Conservation (phyloP, 2,113 vertebrate species). For the Bubo scandiacus region DNA sequence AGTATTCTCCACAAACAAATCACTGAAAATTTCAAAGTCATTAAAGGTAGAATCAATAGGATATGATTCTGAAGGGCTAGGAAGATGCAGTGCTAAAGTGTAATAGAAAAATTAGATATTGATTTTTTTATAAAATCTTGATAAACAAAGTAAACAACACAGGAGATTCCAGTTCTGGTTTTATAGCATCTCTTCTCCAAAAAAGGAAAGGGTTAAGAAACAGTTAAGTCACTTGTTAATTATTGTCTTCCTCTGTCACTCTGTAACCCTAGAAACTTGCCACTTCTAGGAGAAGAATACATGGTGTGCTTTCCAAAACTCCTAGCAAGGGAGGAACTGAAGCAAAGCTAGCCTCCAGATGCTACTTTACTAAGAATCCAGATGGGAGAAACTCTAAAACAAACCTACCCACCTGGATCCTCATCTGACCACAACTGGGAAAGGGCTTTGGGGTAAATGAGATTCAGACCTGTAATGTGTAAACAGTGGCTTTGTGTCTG, state of each 20-base stretch:
- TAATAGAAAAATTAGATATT: conserved; percentile 70
- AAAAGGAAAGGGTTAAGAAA: conserved; percentile 60
- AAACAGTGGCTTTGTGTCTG: background rate
- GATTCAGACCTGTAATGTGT: background rate
- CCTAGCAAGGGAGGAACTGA: conserved; percentile 5
- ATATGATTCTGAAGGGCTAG: conserved; percentile 64
- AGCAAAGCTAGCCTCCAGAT: conserved; percentile 43
- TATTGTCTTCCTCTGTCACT: conserved; percentile 59
- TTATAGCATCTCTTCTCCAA: conserved; percentile 44
- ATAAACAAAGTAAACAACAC: conserved; percentile 61
- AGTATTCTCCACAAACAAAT: conserved; percentile 69
- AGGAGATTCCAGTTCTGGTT: conserved; percentile 51
- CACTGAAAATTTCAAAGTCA: conserved; percentile 70
- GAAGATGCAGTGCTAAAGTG: conserved; percentile 63
- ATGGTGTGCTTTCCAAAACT: conserved; percentile 29
- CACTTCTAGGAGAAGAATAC: conserved; percentile 49
- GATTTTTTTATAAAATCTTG: conserved; percentile 56
- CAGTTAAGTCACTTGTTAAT: conserved; percentile 64
- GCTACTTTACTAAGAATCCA: conserved; percentile 35
- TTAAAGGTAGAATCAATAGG: conserved; percentile 72
- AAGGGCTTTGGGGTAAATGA: background rate
- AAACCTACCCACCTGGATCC: background rate
- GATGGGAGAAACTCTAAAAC: conserved; percentile 42
- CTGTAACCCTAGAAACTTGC: conserved; percentile 45
- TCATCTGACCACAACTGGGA: background rate